Evolutionary conservation across 1,140 invertebrate genomes (phyloP).

Genomic region (Panonychus citri): DNA sequence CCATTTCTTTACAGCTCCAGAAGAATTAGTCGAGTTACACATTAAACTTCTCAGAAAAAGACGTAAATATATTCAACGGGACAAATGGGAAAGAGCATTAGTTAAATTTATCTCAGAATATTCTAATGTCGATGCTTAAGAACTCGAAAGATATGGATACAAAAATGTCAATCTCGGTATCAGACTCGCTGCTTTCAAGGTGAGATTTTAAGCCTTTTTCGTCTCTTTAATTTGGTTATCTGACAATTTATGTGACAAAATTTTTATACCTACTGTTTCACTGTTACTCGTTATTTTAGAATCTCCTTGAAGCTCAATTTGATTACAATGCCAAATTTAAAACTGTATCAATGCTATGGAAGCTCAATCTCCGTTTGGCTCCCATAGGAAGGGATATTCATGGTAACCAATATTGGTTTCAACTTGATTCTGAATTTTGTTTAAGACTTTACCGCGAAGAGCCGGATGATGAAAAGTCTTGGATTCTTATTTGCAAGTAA

Average conservation of each 20-base stretch:
- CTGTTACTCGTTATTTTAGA: conserved; percentile 39
- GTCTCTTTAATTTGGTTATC: no score
- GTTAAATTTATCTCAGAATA: conserved; percentile 76
- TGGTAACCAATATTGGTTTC: conserved; percentile 77
- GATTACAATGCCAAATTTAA: conserved; percentile 83
- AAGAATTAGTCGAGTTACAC: conserved; percentile 52
- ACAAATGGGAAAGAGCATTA: conserved; percentile 69
- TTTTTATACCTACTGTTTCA: no score
- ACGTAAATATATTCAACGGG: conserved; percentile 52
- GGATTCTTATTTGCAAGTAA: conserved; percentile 54
- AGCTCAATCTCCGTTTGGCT: conserved; percentile 50
- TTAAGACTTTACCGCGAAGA: conserved; percentile 79
- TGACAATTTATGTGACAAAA: no score
- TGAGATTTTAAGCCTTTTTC: no score
- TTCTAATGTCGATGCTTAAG: conserved; percentile 76
- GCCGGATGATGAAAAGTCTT: conserved; percentile 69
- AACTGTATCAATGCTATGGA: conserved; percentile 52
- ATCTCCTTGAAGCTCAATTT: conserved; percentile 77
- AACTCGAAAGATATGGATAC: conserved; percentile 84
- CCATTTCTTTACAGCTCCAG: conserved; percentile 8
- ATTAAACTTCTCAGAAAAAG: conserved; percentile 60
- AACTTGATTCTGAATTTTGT: conserved; percentile 65
- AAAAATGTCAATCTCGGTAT: conserved; percentile 63
- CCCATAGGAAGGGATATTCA: conserved; percentile 69
- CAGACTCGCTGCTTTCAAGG: conserved; percentile 69